Base-by-base conservation (phyloP, 2,888 invertebrate genomes). In the Phalera bucephala region DNA sequence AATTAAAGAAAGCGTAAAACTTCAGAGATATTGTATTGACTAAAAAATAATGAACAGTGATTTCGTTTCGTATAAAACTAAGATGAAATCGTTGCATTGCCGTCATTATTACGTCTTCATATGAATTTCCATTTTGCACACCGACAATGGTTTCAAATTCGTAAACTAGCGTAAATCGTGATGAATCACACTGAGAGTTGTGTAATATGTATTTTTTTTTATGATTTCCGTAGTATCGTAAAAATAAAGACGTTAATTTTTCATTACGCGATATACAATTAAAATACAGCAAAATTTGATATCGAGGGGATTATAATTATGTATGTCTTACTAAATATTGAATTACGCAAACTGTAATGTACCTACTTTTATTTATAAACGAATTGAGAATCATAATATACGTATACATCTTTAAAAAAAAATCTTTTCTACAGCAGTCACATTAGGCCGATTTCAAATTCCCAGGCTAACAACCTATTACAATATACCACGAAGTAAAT, bases 251-350 rank as follows among this genome's bases (percentile, higher is more conserved):
- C 32, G 19, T 34, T 38, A 12, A 35, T 25, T 44, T 29, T 28
- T 31, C 31, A 38, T 17, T 26, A n/a, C n/a, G n/a, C 39, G 23
- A 62, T 64, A 60, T 49, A 59, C 56, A 67, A 58, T 59, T 62
- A 35, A 57, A 56, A 64, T 64, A 39, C 41, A 46, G 55, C 46
- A 57, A 61, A 61, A 63, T 48, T 36, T 37, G 28, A 29, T 52
- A 40, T 1, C 27, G 5, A 38, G 26, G 33, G 31, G 39, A 35
- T 51, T n/a, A 12, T 13, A 14, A 27, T 28, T 15, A 11, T 10
- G 10, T 11, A 11, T n/a, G n/a, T 26, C 6, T 9, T 7, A 26
- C 12, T 7, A 12, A 26, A 26, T 26, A 6, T 26, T 21, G n/a
- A 9, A 9, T 22, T 23, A 9, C 23, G 11, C 12, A 6, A 25